Base-by-base conservation (phyloP, 2,797 vertebrate species). In the Babyrousa celebensis region DNA sequence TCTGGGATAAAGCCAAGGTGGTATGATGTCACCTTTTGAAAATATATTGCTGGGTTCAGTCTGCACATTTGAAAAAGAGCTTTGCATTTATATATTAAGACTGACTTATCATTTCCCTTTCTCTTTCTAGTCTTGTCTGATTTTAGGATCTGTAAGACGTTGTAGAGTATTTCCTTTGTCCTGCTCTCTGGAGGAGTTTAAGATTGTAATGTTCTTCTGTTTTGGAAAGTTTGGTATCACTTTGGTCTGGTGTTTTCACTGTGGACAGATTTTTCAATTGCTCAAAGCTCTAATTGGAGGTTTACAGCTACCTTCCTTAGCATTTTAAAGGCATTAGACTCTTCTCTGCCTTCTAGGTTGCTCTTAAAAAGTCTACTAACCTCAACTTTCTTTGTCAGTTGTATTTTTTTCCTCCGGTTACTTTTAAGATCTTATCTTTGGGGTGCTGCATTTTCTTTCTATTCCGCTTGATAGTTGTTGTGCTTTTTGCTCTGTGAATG, bases 151-250 rank as follows among this genome's bases (percentile, higher is more conserved):
- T 75, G 48, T 54, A 82, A 79, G 29, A 62, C 93, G 48, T 60
- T 25, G 20, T 18, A 83, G 25, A 58, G 6, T 10, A 56, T 48
- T 78, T 96, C 8, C 12, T 40, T 70, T 80, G 84, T 67, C 20
- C 25, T 88, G 43, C 29, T 77, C 25, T 58, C 78, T 82, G 78
- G 23, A 84, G 68, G 43, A 78, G 5, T 88, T 25, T 84, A 84
- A 43, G 40, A 85, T 17, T 52, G n/a, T 89, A 94, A 80, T 67
- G 48, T 89, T 67, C 75, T 79, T 67, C 75, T 79, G 58, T 62
- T 94, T 40, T 72, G 63, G 48, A 92, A 94, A 74, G 23, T 54
- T 14, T 78, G n/a, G 21, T 58, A 36, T 78, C 17, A 58, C 36
- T 25, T 40, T 29, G 77, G 56, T 27, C 56, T 58, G 27, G 67